phyloP scores from a whole-genome alignment of 2,888 invertebrate genomes.

The Acanthosepion esculentum region DNA sequence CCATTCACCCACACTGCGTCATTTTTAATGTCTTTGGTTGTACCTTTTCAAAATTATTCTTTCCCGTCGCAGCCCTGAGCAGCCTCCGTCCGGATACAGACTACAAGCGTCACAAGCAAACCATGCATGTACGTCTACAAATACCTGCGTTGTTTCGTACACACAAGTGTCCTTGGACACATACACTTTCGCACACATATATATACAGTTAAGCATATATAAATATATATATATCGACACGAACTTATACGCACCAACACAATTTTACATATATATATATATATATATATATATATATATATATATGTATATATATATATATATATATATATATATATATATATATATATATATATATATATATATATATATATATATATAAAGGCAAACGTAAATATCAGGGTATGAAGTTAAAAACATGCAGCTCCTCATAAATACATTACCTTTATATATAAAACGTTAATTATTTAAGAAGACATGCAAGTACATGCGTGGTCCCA shows the following conservation, averaged over 20 bases:
- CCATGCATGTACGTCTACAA: background rate
- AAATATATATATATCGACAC: background rate
- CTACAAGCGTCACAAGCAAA: background rate
- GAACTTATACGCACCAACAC: background rate
- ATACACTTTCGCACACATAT: background rate
- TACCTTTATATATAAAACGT: too few species aligned
- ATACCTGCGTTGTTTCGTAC: background rate
- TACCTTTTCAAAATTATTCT: background rate
- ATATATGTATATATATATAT: background rate
- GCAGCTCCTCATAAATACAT: too few species aligned
- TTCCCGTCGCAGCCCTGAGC: background rate
- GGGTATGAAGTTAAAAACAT: too few species aligned
- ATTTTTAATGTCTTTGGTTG: slow-evolving; percentile 17
- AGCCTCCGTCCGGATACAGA: background rate
- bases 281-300: too few species aligned
- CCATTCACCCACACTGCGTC: background rate
- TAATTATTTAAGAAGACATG: too few species aligned
- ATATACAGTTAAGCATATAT: background rate
- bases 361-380: background rate
- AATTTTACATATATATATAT: background rate
- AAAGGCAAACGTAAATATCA: background rate
- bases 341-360: background rate
- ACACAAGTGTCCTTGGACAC: background rate
- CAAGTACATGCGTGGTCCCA: too few species aligned
- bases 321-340: too few species aligned